Base-by-base conservation (phyloP, 2,888 invertebrate genomes). In the Limnephilus auricula region DNA sequence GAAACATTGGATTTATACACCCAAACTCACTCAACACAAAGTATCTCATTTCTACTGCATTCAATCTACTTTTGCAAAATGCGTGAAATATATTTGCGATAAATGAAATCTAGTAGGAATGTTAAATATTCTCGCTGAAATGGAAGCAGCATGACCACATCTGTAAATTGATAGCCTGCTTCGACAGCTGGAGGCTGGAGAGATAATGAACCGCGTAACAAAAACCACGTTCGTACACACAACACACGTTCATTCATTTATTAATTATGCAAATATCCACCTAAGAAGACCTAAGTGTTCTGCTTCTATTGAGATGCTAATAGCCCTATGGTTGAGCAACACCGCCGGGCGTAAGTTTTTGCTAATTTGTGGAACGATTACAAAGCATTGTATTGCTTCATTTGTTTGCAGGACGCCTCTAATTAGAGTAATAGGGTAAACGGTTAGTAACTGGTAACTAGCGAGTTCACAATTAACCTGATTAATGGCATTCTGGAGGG, bases 381-480 rank as follows among this genome's bases (percentile, higher is more conserved):
- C 65, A 34, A 32, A 78, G 31, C 78, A 34, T 30, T 34, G 82
- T 89, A 83, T 89, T 89, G 82, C 89, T n/a, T 78, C 50, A 89
- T 65, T n/a, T 65, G 65, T 89, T 89, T 82, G 89, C 89, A 32
- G 82, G 89, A 65, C 83, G 65, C 65, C 15, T 50, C 89, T 89
- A 89, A 89, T 89, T 82, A 83, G n/a, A 37, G 45, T 89, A 89
- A 82, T 89, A 65, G 50, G 83, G 45, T 83, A 50, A 88, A 65
- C 65, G 65, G 65, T 65, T 65, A 89, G 83, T 82, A 34, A 65
- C 50, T 82, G 79, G 31, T 32, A 89, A 82, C 83, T 32, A 89
- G 83, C 83, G 82, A 83, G 31, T 50, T n/a, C n/a, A 31, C 31
- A 89, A 89, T 89, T 89, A 82, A 65, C 25, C 45, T n/a, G 82